phyloP scores from a whole-genome alignment of 1,140 invertebrate species.

The Drosophila novamexicana region DNA sequence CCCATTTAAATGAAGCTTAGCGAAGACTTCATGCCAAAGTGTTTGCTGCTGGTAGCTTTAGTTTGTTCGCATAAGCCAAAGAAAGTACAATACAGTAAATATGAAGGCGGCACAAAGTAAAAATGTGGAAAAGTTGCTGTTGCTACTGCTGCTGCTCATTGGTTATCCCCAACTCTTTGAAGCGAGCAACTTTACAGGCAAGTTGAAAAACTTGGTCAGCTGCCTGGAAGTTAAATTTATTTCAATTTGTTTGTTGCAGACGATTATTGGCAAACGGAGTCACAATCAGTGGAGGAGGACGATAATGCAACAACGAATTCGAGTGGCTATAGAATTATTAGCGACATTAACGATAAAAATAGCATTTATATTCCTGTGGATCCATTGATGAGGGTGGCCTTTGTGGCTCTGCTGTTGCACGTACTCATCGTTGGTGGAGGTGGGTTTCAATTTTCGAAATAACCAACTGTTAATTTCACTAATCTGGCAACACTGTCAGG shows the following conservation, averaged over 20 bases:
- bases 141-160: conserved; percentile 1
- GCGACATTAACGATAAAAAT: conserved; percentile 2
- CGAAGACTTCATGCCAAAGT: conserved; percentile 11
- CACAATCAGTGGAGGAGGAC: conserved; percentile 31
- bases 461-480: background rate
- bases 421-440: conserved; percentile 53
- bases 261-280: conserved; percentile 40
- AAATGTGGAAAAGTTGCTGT: conserved; percentile 5
- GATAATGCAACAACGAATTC: conserved; percentile 31
- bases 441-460: conserved; percentile 5
- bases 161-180: background rate
- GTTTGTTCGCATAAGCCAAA: conserved; percentile 7
- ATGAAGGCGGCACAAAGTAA: background rate
- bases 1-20: background rate
- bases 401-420: conserved; percentile 51
- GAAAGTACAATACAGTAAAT: background rate
- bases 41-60: background rate
- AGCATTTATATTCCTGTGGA: conserved; percentile 1
- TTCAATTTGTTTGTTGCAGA: conserved; percentile 9
- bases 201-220: background rate
- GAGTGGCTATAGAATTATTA: conserved; percentile 16
- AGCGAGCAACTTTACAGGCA: conserved; percentile 18
- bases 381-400: conserved; percentile 32
- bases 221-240: background rate
- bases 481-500: conserved; percentile 30